Conservation (phyloP, 2,113 vertebrate species). For the Sorex araneus region DNA sequence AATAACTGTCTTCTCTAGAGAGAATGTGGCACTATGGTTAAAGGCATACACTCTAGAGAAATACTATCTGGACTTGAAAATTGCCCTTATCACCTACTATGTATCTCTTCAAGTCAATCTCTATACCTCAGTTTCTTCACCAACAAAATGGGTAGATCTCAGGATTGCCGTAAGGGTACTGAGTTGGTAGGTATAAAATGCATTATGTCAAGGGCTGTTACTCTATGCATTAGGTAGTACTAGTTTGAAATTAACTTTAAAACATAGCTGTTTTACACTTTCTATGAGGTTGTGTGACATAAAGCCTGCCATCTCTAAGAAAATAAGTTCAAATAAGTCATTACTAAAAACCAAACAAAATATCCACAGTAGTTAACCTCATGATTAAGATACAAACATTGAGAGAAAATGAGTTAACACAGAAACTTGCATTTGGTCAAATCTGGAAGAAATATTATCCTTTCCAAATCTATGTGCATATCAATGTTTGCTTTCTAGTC, state of each 20-base stretch:
- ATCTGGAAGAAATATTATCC: not conserved
- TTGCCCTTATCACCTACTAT: not conserved
- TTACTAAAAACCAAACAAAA: not conserved
- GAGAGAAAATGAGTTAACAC: not conserved
- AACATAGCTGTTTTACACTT: not conserved
- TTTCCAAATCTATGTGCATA: not conserved
- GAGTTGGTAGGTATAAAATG: not conserved
- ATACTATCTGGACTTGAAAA: not conserved
- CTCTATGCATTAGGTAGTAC: not conserved
- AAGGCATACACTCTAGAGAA: not conserved
- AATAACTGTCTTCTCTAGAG: not conserved
- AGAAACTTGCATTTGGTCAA: not conserved
- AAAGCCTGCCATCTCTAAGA: not conserved
- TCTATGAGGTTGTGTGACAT: not conserved
- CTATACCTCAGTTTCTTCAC: too few relatives aligned
- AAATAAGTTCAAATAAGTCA: constrained; percentile 12
- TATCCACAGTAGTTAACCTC: not conserved
- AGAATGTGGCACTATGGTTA: not conserved
- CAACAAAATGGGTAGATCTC: constrained; percentile 10
- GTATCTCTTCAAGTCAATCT: not conserved
- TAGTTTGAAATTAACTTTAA: constrained; percentile 36
- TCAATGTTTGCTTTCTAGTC: not conserved
- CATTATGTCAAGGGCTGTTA: not conserved
- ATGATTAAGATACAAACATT: not conserved
- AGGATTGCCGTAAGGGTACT: not conserved